Evolutionary conservation across 2,797 vertebrate genomes (phyloP), one percentile per base, ranked within the genome.

Genomic region (Channa striata): DNA sequence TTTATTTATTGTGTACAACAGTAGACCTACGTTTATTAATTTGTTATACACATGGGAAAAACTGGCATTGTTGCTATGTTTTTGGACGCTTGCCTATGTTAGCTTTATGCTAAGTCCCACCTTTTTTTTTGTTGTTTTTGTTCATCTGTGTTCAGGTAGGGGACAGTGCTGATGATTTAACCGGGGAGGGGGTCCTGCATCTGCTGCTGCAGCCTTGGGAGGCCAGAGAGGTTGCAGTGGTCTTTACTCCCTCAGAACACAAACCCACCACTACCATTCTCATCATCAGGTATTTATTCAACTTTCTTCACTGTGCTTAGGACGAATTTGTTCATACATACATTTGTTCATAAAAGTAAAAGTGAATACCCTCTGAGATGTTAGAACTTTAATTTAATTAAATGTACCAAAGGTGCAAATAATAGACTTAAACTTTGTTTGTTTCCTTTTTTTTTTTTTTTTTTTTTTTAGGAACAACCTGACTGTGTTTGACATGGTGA

Each of bases 401-500:
- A 50, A 1, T 1, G 6, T 19, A 19, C 19, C n/a, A 19, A 4
- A 17, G 3, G 39, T 17, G 6, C 3, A 44, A n/a, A 44, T 44
- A 8, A 30, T 3, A n/a, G n/a, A n/a, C n/a, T n/a, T n/a, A n/a
- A n/a, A n/a, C n/a, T n/a, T n/a, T n/a, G n/a, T n/a, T n/a, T n/a
- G n/a, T n/a, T n/a, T n/a, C n/a, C n/a, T n/a, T n/a, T n/a, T n/a
- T n/a, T n/a, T n/a, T n/a, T n/a, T n/a, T n/a, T n/a, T 30, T 30
- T 30, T 3, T 30, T 30, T 39, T 77, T 75, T 20, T 86, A 99
- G 98, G 86, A 99, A 99, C 92, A 99, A 99, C 91, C 87, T 99
- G 90, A 98, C 97, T 0, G 90, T 98, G 81, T 93, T 99, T 6
- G 98, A 99, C 71, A 90, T 97, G 93, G 90, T 98, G 87, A 91